Evolutionary conservation across 2,797 vertebrate species (phyloP), one percentile per base, ranked within the genome.

Genomic region (Tokudaia muenninki): DNA sequence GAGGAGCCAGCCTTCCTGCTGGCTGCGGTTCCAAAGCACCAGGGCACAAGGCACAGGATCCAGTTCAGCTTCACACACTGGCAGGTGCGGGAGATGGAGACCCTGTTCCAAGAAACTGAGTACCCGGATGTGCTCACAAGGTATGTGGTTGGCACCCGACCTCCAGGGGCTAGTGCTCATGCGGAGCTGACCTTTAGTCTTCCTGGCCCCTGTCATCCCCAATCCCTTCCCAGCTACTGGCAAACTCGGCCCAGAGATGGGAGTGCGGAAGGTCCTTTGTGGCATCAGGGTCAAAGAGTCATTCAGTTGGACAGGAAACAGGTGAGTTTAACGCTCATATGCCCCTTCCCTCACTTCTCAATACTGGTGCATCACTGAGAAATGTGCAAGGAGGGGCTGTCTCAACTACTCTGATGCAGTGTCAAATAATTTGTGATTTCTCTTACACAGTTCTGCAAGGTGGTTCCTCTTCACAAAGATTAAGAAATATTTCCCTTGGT

Each of bases 121-220:
- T 84, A 21, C 41, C 80, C 80, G 0, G n/a, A 84, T 24, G 1
- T 50, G 31, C 13, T 47, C 13, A 84, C 6, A 29, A 84, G 55
- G 91, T 92, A 29, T 24, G 55, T 29, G 41, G 22, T 6, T 72
- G 52, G 31, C 65, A 5, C 1, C 19, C 2, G 1, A 37, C 50
- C 50, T 72, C n/a, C 87, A 34, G 26, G 26, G 6, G 13, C 19
- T 74, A 10, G 9, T 13, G 8, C 5, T n/a, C 31, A 4, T 50
- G 17, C 9, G 1, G 2, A 1, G 2, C 10, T 10, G 22, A 6
- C 31, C n/a, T 79, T 75, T 74, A 5, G 37, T n/a, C 1, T 17
- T 22, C 57, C 41, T 19, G 0, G 8, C 19, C 11, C n/a, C 34
- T 6, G 17, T 14, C 21, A 19, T 4, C 8, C 24, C 22, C 31